Evolutionary conservation across 2,797 vertebrate species (phyloP).

Genomic region (Xerus rutilus): DNA sequence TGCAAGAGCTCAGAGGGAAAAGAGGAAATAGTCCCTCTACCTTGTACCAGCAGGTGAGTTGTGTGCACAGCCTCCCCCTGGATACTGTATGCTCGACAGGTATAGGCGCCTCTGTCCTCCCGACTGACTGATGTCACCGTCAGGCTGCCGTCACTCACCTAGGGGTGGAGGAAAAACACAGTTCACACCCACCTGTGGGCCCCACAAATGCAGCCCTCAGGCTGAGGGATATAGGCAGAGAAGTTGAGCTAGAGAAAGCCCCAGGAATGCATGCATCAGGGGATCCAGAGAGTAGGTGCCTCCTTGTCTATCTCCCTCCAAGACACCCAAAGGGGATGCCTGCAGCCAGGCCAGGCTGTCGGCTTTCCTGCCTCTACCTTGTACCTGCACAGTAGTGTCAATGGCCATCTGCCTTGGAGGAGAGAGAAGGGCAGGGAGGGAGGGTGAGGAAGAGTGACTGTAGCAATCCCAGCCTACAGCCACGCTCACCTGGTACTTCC

Average conservation of each 20-base stretch:
- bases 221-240: neutral
- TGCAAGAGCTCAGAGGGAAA: neutral
- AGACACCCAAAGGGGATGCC: neutral
- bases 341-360: neutral
- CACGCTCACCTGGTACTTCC: conserved; percentile 95
- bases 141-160: conserved; percentile 97
- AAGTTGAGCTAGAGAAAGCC: neutral
- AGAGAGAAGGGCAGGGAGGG: neutral
- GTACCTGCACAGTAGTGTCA: neutral
- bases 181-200: neutral
- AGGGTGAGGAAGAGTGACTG: neutral
- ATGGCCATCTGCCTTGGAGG: neutral
- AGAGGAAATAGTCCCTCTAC: conserved; percentile 83
- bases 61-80: conserved; percentile 98
- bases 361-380: neutral
- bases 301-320: neutral
- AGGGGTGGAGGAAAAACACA: conserved; percentile 43
- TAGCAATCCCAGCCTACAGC: rapidly evolving
- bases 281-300: neutral
- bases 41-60: conserved; percentile 98
- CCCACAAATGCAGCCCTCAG: neutral
- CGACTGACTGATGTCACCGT: conserved; percentile 94
- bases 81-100: conserved; percentile 97
- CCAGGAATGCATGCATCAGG: neutral
- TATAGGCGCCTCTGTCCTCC: conserved; percentile 97